Evolutionary conservation across 2,888 invertebrate genomes (phyloP), one percentile per base, ranked within the genome.

Genomic region (Nowickia ferox): DNA sequence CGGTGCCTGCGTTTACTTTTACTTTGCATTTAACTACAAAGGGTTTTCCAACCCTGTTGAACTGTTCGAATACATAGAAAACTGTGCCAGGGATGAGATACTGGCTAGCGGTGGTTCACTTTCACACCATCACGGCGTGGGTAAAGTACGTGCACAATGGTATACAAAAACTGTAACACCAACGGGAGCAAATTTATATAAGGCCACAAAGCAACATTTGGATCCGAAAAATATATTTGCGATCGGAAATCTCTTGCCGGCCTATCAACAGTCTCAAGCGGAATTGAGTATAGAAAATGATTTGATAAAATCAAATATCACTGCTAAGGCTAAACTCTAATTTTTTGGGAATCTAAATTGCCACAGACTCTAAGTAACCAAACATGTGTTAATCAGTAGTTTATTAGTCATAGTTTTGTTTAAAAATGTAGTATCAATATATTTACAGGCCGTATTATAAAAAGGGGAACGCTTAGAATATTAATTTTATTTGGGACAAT

Each of bases 171-270:
- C 98, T 0, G 96, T 99, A 2, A 98, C 98, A 10, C 94, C 95
- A 22, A 94, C 96, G 0, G 98, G 98, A 0, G 94, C 96, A 1
- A 94, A 94, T 10, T 93, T 98, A 17, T 95, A 97, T 88, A 93
- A 95, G 1, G 97, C 98, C 0, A 95, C 98, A 1, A 99, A 99
- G 92, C 92, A 94, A 15, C 95, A 97, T 87, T 93, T 99, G 38
- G 99, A 99, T 92, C 99, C 99, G 0, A 95, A 96, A 86, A 99
- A 99, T 92, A 96, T 99, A 84, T 99, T 99, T 93, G 98, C 97
- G 0, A 94, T 95, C 84, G 96, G 97, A 51, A 99, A 99, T 93
- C 93, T 98, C 5, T 61, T 92, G 81, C 88, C 91, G 5, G 75
- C 79, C 9, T 79, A 84, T 57, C 59, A 75, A 30, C 59, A 76